A percentile compares a stretch with the other conserved stretches of the same genome.
These are phyloP conservation scores for Aurelia aurita complex sp. Pacific DNA, from an alignment of 30 jellyfish, hydroid and myxozoan genomes.

Conservation along the genomic window DNA sequence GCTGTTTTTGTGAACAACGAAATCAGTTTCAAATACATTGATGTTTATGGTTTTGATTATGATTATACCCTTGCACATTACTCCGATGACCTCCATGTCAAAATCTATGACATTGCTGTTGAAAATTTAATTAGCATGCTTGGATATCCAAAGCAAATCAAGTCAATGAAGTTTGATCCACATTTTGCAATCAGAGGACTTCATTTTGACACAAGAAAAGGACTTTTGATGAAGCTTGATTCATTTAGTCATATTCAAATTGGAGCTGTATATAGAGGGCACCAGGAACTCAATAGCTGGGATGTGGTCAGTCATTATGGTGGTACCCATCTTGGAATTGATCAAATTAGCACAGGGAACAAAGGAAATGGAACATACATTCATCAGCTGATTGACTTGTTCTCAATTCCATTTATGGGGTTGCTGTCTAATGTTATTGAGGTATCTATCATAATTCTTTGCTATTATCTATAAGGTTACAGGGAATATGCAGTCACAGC, in stretches of 20 bases:
- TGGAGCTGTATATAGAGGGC: slow-evolving; percentile 93
- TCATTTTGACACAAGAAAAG: slow-evolving; percentile 93
- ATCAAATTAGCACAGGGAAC: slow-evolving; percentile 79
- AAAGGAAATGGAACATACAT: slow-evolving; percentile 76
- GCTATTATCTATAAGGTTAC: background rate
- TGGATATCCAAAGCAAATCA: slow-evolving; percentile 87
- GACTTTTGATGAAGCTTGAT: slow-evolving; percentile 90
- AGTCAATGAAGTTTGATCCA: slow-evolving; percentile 66
- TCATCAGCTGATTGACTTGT: slow-evolving; percentile 91
- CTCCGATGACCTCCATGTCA: slow-evolving; percentile 81
- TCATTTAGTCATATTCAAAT: slow-evolving; percentile 88
- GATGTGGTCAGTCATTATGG: slow-evolving; percentile 83
- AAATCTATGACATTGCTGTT: slow-evolving; percentile 72
- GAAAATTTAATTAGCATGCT: slow-evolving; percentile 66
- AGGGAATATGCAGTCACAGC: no score
- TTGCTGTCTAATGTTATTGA: slow-evolving; percentile 86
- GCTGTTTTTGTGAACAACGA: slow-evolving; percentile 98
- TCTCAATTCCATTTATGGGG: slow-evolving; percentile 88
- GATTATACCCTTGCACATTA: slow-evolving; percentile 92
- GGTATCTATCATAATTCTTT: slow-evolving; percentile 38
- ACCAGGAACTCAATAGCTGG: slow-evolving; percentile 79
- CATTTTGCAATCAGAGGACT: slow-evolving; percentile 95
- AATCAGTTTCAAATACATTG: slow-evolving; percentile 82
- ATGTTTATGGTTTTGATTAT: slow-evolving; percentile 97
- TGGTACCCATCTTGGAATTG: slow-evolving; percentile 90